These are phyloP conservation scores for Metacarcinus magister DNA, from an alignment of 2,888 invertebrate species.

Conservation along the genomic window DNA sequence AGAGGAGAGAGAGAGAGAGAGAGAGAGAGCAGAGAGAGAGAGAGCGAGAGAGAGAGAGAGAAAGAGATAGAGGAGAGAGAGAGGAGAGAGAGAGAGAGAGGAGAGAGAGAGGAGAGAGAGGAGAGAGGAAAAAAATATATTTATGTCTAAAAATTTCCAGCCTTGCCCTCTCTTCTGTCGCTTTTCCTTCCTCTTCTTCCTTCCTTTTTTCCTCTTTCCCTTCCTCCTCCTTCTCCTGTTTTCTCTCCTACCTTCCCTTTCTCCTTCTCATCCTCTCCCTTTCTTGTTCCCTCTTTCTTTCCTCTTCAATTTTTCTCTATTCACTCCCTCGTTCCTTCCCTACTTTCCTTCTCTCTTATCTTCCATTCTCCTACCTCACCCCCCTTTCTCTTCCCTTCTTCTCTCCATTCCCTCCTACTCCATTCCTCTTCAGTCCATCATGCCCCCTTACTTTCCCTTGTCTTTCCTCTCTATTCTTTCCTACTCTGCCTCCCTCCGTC, in stretches of 20 bases:
- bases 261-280: background rate
- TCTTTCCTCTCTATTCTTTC: constrained; percentile 2
- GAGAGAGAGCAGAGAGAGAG: constrained; percentile 26
- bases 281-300: background rate
- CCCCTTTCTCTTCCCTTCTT: background rate
- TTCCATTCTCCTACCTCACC: background rate
- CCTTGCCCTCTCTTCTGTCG: too few relatives aligned
- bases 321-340: background rate
- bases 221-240: background rate
- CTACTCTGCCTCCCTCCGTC: background rate
- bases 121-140: too few relatives aligned
- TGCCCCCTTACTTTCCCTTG: too few relatives aligned
- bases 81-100: too few relatives aligned
- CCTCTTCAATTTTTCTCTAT: background rate
- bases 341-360: background rate
- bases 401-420: background rate
- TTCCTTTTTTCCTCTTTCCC: background rate
- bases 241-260: background rate
- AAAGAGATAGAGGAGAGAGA: too few relatives aligned
- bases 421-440: constrained; percentile 1
- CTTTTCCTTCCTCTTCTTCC: background rate
- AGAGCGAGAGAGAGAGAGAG: constrained; percentile 4
- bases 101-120: too few relatives aligned
- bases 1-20: constrained; percentile 20
- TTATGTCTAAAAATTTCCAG: too few relatives aligned